Evolutionary conservation across 2,797 vertebrate genomes (phyloP).

Genomic region (Aldrovandia affinis): DNA sequence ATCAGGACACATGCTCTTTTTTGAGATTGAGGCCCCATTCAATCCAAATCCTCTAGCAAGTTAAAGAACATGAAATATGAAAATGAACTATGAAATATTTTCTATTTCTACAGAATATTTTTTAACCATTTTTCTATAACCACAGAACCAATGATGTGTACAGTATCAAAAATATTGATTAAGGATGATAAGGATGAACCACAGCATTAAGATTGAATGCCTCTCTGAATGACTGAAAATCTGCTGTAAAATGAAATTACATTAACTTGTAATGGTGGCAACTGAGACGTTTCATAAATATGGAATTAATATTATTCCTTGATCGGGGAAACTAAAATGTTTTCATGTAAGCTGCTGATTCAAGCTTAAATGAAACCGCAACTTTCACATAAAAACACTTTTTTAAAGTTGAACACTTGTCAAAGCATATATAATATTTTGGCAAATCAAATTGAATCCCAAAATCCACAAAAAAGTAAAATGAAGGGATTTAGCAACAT

Average conservation of each 20-base stretch:
- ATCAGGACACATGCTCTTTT: background rate
- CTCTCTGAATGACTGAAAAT: background rate
- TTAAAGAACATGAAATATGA: too few species aligned
- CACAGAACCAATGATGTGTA: background rate
- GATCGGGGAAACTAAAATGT: background rate
- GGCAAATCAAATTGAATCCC: too few species aligned
- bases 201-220: too few species aligned
- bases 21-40: background rate
- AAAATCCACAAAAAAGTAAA: too few species aligned
- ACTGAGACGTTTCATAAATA: conserved; percentile 9
- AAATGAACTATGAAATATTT: background rate
- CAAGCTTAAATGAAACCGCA: too few species aligned
- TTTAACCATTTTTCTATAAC: background rate
- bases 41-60: background rate
- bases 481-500: too few species aligned
- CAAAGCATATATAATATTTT: too few species aligned
- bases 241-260: background rate
- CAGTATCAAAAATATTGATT: background rate
- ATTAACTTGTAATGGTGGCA: background rate
- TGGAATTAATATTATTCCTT: background rate
- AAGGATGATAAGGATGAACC: too few species aligned
- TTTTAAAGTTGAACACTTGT: too few species aligned
- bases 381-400: too few species aligned
- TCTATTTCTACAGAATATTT: background rate
- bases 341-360: background rate